phyloP scores from a whole-genome alignment of 1,140 invertebrate species.

The Heterodera schachtii region DNA sequence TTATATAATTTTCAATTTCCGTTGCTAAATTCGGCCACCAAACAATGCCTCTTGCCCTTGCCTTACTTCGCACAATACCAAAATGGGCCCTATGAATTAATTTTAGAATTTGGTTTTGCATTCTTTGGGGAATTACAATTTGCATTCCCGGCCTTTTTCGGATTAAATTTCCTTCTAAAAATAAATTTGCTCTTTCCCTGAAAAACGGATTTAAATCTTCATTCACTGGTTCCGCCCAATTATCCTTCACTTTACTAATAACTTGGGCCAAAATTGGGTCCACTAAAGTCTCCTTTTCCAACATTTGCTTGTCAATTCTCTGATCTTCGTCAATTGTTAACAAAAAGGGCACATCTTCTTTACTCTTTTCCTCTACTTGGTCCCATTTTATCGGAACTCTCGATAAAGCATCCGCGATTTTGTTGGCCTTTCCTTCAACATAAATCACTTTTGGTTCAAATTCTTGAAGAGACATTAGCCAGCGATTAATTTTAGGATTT shows the following conservation, averaged over 20 bases:
- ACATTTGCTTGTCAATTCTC: background rate
- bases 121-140: background rate
- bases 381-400: constrained; percentile 2
- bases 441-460: background rate
- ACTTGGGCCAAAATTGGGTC: constrained; percentile 5
- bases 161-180: background rate
- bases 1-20: constrained; percentile 7
- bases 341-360: no score
- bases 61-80: background rate
- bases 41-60: background rate
- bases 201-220: background rate
- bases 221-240: background rate
- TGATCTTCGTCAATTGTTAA: no score
- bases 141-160: background rate
- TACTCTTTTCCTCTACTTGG: background rate
- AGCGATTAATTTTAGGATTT: background rate
- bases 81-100: constrained; percentile 8
- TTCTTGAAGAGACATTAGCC: background rate
- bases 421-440: no score
- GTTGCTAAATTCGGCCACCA: constrained; percentile 2
- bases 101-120: constrained; percentile 1
- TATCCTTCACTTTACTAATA: background rate
- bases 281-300: background rate
- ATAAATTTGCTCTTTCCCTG: background rate
- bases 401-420: background rate